Percentiles rank a stretch among this genome's conserved stretches.
Conservation (phyloP, 2,888 invertebrate species). For the Eristalis tenax region DNA sequence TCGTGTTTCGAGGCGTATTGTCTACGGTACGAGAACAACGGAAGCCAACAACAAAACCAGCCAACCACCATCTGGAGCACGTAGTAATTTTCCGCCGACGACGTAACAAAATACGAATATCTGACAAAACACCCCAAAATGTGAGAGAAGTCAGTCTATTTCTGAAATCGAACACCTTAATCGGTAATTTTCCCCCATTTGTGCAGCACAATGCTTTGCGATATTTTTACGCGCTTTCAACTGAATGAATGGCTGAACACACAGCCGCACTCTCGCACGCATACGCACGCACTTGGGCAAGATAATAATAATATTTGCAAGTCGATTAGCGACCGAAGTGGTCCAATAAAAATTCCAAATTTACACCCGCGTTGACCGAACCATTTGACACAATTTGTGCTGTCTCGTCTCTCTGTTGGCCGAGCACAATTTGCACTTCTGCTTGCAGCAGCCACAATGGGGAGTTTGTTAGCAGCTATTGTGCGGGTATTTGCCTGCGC, state of each 20-base stretch:
- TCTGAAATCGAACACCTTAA: constrained; percentile 53
- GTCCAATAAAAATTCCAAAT: neutral
- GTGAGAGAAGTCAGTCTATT: constrained; percentile 23
- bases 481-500: neutral
- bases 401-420: neutral
- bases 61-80: neutral
- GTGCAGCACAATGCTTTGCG: neutral
- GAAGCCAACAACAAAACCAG: too few relatives aligned
- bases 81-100: constrained; percentile 8
- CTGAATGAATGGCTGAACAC: neutral
- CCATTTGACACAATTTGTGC: neutral
- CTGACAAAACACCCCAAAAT: constrained; percentile 29
- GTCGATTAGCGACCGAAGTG: constrained; percentile 8
- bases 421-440: constrained; percentile 30
- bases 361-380: neutral
- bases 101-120: constrained; percentile 15
- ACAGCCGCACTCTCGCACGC: neutral
- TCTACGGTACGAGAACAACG: neutral
- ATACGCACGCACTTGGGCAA: neutral
- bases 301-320: constrained; percentile 19
- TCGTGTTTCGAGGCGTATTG: neutral
- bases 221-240: constrained; percentile 18
- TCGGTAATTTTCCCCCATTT: constrained; percentile 40
- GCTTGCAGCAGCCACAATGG: neutral
- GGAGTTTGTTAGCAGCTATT: constrained; percentile 2